phyloP scores from a whole-genome alignment of 2,888 invertebrate species.

The Hartigia nigra region DNA sequence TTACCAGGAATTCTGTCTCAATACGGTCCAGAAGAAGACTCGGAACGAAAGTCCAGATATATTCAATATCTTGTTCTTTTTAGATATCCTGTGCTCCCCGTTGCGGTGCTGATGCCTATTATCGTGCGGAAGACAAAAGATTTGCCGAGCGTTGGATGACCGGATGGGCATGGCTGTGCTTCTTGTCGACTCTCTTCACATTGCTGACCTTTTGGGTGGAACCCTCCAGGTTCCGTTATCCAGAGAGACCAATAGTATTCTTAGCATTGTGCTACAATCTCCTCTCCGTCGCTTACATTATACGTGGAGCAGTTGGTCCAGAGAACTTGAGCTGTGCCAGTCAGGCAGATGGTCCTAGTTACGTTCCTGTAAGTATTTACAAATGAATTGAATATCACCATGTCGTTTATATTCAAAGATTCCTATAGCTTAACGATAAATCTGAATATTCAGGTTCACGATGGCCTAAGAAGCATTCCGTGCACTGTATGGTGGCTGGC shows the following conservation, averaged over 20 bases:
- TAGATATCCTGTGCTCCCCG: slow-evolving; percentile 68
- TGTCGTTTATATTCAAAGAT: neutral
- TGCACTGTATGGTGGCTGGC: slow-evolving; percentile 82
- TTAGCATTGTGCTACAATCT: slow-evolving; percentile 88
- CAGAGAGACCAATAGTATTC: slow-evolving; percentile 91
- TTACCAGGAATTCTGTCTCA: neutral
- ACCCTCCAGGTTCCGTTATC: slow-evolving; percentile 89
- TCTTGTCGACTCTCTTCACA: slow-evolving; percentile 85
- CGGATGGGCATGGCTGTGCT: slow-evolving; percentile 81
- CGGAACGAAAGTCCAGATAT: neutral
- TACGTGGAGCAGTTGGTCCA: slow-evolving; percentile 73
- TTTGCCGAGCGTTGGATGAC: slow-evolving; percentile 80
- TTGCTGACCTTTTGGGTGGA: slow-evolving; percentile 90
- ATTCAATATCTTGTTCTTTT: slow-evolving; percentile 16
- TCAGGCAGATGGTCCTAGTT: slow-evolving; percentile 64
- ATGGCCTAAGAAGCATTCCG: slow-evolving; percentile 69
- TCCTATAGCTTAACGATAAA: neutral
- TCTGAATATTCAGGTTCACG: slow-evolving; percentile 42
- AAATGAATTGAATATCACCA: neutral
- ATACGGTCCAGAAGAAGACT: neutral
- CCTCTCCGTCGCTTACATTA: slow-evolving; percentile 79
- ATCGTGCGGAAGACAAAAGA: slow-evolving; percentile 75
- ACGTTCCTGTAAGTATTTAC: slow-evolving; percentile 53
- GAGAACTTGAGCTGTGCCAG: slow-evolving; percentile 62
- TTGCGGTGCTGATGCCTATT: slow-evolving; percentile 77